Percentiles rank a stretch among this genome's conserved stretches.
Conservation (phyloP, 2,113 vertebrate species). For the Solenodon paradoxus region DNA sequence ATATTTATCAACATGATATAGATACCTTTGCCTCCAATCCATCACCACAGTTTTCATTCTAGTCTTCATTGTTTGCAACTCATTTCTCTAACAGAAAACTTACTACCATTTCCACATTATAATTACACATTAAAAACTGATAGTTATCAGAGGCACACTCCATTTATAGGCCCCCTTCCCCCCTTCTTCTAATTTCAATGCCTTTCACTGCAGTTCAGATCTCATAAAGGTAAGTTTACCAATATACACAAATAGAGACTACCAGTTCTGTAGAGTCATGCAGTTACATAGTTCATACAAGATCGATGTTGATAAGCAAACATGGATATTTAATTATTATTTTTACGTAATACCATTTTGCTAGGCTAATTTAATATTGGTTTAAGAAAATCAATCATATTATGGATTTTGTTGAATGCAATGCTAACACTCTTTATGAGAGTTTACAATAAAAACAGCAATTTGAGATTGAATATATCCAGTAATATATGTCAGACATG, state of each 20-base stretch:
- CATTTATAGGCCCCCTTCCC: neutral
- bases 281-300: neutral
- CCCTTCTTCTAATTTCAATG: neutral
- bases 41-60: neutral
- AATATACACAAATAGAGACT: slow-evolving; percentile 18
- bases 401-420: slow-evolving; percentile 49
- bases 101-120: neutral
- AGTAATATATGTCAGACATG: slow-evolving; percentile 56
- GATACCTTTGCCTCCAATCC: neutral
- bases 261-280: neutral
- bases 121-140: neutral
- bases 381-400: slow-evolving; percentile 57
- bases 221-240: slow-evolving; percentile 23
- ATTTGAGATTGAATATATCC: slow-evolving; percentile 11
- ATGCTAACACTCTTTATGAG: neutral
- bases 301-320: slow-evolving; percentile 30
- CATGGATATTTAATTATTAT: slow-evolving; percentile 47
- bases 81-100: neutral
- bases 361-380: slow-evolving; percentile 40
- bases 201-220: neutral
- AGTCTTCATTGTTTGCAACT: neutral
- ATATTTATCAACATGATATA: neutral
- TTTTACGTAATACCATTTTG: slow-evolving; percentile 57
- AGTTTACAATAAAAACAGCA: slow-evolving; percentile 66
- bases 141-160: neutral